phyloP scores from a whole-genome alignment of 2,797 vertebrate genomes.

The Euthynnus affinis region DNA sequence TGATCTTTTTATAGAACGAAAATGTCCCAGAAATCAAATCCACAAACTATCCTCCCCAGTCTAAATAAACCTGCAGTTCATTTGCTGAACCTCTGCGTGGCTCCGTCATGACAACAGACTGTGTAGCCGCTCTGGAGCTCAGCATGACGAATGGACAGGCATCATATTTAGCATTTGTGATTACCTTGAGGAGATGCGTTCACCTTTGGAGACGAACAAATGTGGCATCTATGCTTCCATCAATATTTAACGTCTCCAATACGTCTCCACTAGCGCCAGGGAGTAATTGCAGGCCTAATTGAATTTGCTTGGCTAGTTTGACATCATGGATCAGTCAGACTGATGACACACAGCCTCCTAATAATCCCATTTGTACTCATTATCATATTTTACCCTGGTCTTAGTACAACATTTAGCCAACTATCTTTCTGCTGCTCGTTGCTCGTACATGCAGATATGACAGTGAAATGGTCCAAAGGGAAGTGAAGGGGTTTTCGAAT shows the following conservation, averaged over 20 bases:
- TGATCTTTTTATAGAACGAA: neutral
- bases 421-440: slow-evolving; percentile 54
- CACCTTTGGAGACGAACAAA: slow-evolving; percentile 86
- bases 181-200: slow-evolving; percentile 82
- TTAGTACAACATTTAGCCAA: slow-evolving; percentile 78
- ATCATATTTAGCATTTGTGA: slow-evolving; percentile 77
- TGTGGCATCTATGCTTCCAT: slow-evolving; percentile 85
- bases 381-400: slow-evolving; percentile 83
- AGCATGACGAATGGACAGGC: slow-evolving; percentile 57
- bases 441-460: slow-evolving; percentile 16
- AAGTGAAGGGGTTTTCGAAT: slow-evolving; percentile 23
- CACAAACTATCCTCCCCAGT: neutral
- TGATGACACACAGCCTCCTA: slow-evolving; percentile 86
- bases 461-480: slow-evolving; percentile 15
- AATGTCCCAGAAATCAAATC: neutral
- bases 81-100: slow-evolving; percentile 5
- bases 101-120: slow-evolving; percentile 1
- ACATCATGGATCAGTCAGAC: slow-evolving; percentile 86
- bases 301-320: slow-evolving; percentile 89
- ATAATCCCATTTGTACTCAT: slow-evolving; percentile 87
- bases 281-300: slow-evolving; percentile 88
- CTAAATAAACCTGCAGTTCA: neutral
- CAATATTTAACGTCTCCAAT: slow-evolving; percentile 87
- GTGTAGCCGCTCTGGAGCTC: slow-evolving; percentile 15
- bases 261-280: slow-evolving; percentile 84